Evolutionary conservation across 2,888 invertebrate species (phyloP), one percentile per base, ranked within the genome.

Genomic region (Odiellus spinosus): DNA sequence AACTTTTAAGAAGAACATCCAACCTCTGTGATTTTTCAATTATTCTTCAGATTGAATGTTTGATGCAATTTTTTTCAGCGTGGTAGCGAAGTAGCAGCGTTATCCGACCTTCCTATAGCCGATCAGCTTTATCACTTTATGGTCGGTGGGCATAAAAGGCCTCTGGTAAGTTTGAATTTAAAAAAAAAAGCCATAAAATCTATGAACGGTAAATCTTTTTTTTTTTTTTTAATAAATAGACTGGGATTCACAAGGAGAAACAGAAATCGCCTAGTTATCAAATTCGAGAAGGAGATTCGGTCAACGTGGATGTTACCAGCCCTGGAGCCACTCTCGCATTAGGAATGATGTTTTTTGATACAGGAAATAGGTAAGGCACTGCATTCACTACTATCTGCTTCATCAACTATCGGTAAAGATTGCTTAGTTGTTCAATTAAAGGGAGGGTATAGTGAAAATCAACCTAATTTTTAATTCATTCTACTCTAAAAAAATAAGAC

Each of bases 311-410:
- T 69, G 87, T 96, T 42, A 95, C 93, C 2, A 82, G 90, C 1
- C 91, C 95, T 0, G 93, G 93, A 1, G 93, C 96, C 1, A 91
- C 91, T 0, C 70, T 95, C 32, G 95, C 96, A 0, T 71, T 98
- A 3, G 95, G 93, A 0, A 75, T 96, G 58, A 82, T 93, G 74
- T 95, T 84, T 70, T 76, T 91, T 63, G 78, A 81, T 53, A 82
- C 84, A 2, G 76, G 77, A 48, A 85, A 84, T 68, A 74, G 62
- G 71, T 71, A 52, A 45, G n/a, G n/a, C n/a, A n/a, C n/a, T n/a
- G n/a, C n/a, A n/a, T n/a, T n/a, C n/a, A n/a, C n/a, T n/a, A n/a
- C n/a, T n/a, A n/a, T n/a, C n/a, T n/a, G n/a, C n/a, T n/a, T n/a
- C n/a, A n/a, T n/a, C n/a, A n/a, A n/a, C n/a, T n/a, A n/a, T n/a